A percentile compares a stretch with the other conserved stretches of the same genome.
These are phyloP conservation scores for Oxyruncus cristatus DNA, from an alignment of 2,113 vertebrate genomes.

Conservation along the genomic window DNA sequence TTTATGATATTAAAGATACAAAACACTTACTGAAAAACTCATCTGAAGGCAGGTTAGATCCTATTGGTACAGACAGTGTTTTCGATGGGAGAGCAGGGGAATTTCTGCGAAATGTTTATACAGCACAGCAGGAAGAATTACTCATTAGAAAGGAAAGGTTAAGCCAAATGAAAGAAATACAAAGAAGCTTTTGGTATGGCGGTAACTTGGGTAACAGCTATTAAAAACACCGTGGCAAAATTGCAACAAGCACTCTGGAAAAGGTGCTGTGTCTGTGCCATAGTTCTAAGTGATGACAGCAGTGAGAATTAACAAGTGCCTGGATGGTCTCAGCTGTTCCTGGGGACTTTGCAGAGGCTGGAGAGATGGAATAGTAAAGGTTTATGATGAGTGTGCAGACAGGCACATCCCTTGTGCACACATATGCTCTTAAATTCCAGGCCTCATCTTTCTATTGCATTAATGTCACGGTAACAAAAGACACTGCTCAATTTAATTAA, in stretches of 20 bases:
- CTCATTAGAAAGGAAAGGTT: neutral
- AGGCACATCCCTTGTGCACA: neutral
- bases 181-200: neutral
- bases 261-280: neutral
- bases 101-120: slow-evolving; percentile 1
- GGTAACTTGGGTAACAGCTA: neutral
- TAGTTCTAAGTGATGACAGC: neutral
- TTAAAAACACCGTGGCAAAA: neutral
- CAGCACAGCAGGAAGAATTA: neutral
- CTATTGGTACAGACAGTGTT: neutral
- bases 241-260: neutral
- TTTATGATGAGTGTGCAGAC: neutral
- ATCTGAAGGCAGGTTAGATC: neutral
- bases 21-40: neutral
- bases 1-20: neutral
- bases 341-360: neutral
- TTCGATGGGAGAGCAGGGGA: neutral
- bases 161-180: neutral
- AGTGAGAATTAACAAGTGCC: neutral
- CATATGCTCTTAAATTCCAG: neutral
- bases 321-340: neutral
- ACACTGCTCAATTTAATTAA: neutral
- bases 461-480: neutral
- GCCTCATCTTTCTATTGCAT: neutral
- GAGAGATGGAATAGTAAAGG: neutral